These are phyloP conservation scores for Ennomos erosarius DNA, from an alignment of 2,888 invertebrate genomes.

Conservation along the genomic window DNA sequence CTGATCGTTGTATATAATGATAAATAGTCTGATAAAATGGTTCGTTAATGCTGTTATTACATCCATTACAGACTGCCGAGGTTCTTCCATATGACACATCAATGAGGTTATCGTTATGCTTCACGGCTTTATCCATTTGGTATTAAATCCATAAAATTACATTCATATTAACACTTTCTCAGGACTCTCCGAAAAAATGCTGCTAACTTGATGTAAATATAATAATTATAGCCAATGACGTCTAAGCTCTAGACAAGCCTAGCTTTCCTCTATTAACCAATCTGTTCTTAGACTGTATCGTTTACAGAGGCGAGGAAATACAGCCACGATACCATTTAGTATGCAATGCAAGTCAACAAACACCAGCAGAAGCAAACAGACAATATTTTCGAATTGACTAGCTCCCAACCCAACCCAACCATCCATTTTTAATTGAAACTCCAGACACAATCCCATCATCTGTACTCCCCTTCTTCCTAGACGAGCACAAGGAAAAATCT, in stretches of 20 bases:
- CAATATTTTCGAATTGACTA: slow-evolving; percentile 13
- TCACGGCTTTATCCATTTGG: no score
- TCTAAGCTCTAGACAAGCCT: neutral
- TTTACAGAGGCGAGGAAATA: slow-evolving; percentile 5
- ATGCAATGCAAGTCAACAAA: neutral
- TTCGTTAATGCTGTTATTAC: slow-evolving; percentile 5
- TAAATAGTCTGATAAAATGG: slow-evolving; percentile 16
- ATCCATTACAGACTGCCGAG: neutral
- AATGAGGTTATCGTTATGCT: neutral
- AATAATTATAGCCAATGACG: no score
- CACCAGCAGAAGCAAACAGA: neutral
- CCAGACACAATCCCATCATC: slow-evolving; percentile 58
- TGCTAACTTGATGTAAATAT: no score
- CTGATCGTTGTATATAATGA: slow-evolving; percentile 22
- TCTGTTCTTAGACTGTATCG: neutral
- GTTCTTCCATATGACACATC: neutral
- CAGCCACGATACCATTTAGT: slow-evolving; percentile 8
- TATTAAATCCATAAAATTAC: no score
- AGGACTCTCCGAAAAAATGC: no score
- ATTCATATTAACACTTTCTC: no score
- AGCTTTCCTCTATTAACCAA: neutral
- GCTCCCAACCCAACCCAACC: slow-evolving; percentile 12
- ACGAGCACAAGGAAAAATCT: slow-evolving; percentile 42
- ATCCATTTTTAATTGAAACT: slow-evolving; percentile 60
- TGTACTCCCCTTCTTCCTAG: slow-evolving; percentile 46